Percentiles rank a stretch among this genome's conserved stretches.
phyloP scores from a whole-genome alignment of 2,888 invertebrate genomes.

The Drosophila lutescens region DNA sequence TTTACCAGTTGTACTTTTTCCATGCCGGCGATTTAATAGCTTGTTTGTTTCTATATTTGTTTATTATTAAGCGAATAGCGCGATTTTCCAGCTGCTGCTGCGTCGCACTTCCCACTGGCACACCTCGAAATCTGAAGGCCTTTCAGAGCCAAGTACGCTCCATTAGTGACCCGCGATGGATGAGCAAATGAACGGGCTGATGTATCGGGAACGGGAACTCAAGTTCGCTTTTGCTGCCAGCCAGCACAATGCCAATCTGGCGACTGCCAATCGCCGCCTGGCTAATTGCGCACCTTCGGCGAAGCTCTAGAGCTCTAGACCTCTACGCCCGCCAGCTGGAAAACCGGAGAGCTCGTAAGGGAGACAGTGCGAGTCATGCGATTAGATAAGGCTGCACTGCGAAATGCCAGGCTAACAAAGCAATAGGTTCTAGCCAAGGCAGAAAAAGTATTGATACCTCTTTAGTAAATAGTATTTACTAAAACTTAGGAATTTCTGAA shows the following conservation, averaged over 20 bases:
- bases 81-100: constrained; percentile 9
- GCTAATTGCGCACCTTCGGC: constrained; percentile 43
- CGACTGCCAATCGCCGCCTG: constrained; percentile 40
- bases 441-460: too few relatives aligned
- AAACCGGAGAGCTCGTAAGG: constrained; percentile 45
- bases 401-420: not conserved
- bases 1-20: constrained; percentile 74
- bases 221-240: constrained; percentile 18
- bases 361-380: constrained; percentile 27
- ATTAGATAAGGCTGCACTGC: constrained; percentile 22
- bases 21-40: constrained; percentile 46
- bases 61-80: constrained; percentile 17
- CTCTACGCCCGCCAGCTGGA: constrained; percentile 5
- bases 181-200: constrained; percentile 14
- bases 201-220: constrained; percentile 12
- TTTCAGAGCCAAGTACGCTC: constrained; percentile 39
- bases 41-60: constrained; percentile 25
- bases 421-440: too few relatives aligned
- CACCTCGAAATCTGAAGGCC: constrained; percentile 39
- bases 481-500: too few relatives aligned
- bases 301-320: constrained; percentile 11
- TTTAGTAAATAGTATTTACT: too few relatives aligned
- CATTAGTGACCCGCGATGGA: constrained; percentile 37
- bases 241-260: constrained; percentile 45
- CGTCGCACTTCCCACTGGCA: constrained; percentile 24